These are phyloP conservation scores for Cerastis leucographa DNA, from an alignment of 2,888 invertebrate species.

Conservation along the genomic window DNA sequence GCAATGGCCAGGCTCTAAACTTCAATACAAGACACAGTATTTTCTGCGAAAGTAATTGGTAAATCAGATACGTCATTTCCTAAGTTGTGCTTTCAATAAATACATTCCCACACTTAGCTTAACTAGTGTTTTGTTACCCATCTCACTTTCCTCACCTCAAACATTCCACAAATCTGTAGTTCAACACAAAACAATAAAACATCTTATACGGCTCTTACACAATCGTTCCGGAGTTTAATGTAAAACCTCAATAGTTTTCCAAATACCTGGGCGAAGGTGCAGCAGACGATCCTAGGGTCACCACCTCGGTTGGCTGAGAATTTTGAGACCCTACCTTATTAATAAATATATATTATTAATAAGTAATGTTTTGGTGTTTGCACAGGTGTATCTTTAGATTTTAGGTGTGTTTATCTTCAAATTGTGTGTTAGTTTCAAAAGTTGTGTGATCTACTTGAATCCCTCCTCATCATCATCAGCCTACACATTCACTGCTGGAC, in stretches of 20 bases:
- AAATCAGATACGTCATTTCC: neutral
- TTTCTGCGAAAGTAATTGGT: neutral
- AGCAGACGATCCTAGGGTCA: slow-evolving; percentile 48
- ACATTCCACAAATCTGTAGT: slow-evolving; percentile 13
- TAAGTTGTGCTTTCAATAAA: slow-evolving; percentile 1
- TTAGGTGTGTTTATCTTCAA: neutral
- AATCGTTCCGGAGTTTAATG: slow-evolving; percentile 31
- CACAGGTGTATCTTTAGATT: neutral
- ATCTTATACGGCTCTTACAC: slow-evolving; percentile 32
- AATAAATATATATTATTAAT: slow-evolving; percentile 16
- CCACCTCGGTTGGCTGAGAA: slow-evolving; percentile 36
- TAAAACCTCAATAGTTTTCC: slow-evolving; percentile 41
- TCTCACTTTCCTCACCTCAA: slow-evolving; percentile 19
- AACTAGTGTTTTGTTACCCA: slow-evolving; percentile 18
- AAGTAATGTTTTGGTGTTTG: neutral
- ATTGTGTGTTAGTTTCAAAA: neutral
- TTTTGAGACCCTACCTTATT: slow-evolving; percentile 30
- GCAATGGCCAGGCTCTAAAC: neutral
- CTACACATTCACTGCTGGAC: too few species aligned
- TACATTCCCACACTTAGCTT: neutral
- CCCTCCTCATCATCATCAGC: neutral
- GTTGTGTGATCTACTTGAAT: neutral
- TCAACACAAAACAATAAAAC: slow-evolving; percentile 27
- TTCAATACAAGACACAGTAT: neutral
- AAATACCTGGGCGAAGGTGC: slow-evolving; percentile 53